These are phyloP conservation scores for Cataglyphis rosenhaueri DNA, from an alignment of 2,888 invertebrate species.

Conservation along the genomic window DNA sequence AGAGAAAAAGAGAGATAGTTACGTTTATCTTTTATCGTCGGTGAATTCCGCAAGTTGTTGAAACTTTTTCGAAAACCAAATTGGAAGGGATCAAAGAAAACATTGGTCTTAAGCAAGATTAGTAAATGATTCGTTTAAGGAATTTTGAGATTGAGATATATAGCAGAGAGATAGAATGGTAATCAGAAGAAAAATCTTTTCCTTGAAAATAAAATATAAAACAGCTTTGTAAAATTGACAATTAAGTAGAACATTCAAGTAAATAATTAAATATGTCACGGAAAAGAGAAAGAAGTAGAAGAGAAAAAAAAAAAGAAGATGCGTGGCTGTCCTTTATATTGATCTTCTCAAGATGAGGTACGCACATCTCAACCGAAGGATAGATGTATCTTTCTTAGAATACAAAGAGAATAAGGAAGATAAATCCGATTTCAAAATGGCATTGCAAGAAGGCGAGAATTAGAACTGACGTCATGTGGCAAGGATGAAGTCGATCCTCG, in stretches of 20 bases:
- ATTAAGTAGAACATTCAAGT: not conserved
- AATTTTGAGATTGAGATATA: constrained; percentile 10
- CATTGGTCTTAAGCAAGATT: constrained; percentile 11
- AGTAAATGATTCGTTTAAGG: not conserved
- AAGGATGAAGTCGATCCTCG: constrained; percentile 21
- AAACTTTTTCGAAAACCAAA: not conserved
- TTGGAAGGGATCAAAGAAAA: not conserved
- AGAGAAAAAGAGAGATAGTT: not conserved
- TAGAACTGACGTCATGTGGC: constrained; percentile 56
- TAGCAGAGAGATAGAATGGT: not conserved
- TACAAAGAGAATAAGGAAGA: constrained; percentile 15
- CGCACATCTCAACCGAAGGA: constrained; percentile 20
- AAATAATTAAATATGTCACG: constrained; percentile 12
- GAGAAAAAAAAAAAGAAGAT: not conserved
- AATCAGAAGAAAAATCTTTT: not conserved
- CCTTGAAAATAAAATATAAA: not conserved
- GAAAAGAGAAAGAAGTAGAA: not conserved
- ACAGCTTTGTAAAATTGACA: not conserved
- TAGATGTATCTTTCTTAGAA: constrained; percentile 10
- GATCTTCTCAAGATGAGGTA: constrained; percentile 27
- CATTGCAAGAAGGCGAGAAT: constrained; percentile 47
- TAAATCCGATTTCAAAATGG: constrained; percentile 58
- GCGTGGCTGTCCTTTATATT: not conserved
- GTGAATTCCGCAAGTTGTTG: not conserved
- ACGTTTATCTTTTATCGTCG: not conserved